Evolutionary conservation across 2,797 vertebrate species (phyloP).

Genomic region (Tauraco hartlaubi): DNA sequence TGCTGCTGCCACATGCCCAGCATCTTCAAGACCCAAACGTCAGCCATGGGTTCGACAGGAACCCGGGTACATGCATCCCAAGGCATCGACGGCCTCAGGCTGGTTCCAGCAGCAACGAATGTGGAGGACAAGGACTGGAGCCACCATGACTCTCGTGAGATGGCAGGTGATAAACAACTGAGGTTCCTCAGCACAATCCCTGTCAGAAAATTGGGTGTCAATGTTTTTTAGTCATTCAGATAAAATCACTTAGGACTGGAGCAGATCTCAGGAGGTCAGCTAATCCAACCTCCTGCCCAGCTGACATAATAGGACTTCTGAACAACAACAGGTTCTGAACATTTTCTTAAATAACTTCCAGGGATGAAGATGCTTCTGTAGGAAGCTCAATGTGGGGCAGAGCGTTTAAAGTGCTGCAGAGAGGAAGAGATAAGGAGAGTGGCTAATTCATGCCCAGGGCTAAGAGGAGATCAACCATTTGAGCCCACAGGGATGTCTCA

Average conservation of each 20-base stretch:
- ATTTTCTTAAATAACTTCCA: neutral
- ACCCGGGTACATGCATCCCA: neutral
- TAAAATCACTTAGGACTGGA: neutral
- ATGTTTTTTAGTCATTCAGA: neutral
- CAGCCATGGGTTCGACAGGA: neutral
- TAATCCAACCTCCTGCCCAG: neutral
- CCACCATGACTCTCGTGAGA: neutral
- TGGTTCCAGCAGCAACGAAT: neutral
- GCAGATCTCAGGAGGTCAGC: neutral
- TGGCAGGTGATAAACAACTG: neutral
- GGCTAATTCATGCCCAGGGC: neutral
- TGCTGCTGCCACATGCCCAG: neutral
- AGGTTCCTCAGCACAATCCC: neutral
- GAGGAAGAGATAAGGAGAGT: neutral
- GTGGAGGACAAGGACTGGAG: neutral
- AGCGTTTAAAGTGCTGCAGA: neutral
- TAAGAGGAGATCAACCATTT: neutral
- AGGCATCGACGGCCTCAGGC: neutral
- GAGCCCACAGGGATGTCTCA: neutral
- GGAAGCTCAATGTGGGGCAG: neutral
- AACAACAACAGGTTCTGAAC: neutral
- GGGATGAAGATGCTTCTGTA: neutral
- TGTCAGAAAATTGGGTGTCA: neutral
- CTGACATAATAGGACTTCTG: neutral
- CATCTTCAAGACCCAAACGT: neutral